phyloP scores from a whole-genome alignment of 2,797 vertebrate genomes.

The Ataeniobius toweri region DNA sequence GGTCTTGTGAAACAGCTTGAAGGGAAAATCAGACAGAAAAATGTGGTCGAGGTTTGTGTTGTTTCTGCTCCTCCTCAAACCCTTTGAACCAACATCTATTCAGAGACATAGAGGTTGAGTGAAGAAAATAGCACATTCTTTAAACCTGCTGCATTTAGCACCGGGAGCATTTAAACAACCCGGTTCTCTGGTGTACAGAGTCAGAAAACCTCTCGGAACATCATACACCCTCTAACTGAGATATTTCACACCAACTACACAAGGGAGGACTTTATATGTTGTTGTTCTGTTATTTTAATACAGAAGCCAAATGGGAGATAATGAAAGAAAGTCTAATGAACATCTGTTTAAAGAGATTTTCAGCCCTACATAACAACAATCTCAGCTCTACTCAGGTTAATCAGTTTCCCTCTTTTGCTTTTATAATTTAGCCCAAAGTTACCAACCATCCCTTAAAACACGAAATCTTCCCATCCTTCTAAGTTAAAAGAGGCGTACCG shows the following conservation, averaged over 20 bases:
- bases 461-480: neutral
- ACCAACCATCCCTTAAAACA: neutral
- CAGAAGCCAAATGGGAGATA: neutral
- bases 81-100: neutral
- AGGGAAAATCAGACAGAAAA: neutral
- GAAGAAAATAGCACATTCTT: slow-evolving; percentile 8
- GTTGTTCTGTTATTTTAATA: neutral
- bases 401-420: neutral
- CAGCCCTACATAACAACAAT: neutral
- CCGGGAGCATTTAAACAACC: rapidly evolving
- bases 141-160: neutral
- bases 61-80: neutral
- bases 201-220: neutral
- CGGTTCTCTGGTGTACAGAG: neutral
- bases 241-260: slow-evolving; percentile 2
- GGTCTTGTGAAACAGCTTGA: neutral
- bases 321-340: neutral
- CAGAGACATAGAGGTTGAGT: neutral
- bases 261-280: too few relatives aligned
- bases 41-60: neutral
- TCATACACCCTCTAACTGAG: neutral
- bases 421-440: neutral
- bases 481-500: too few relatives aligned
- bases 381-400: neutral
- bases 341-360: neutral